Conservation (phyloP, 92 coral and sea anemone species). For the Phenganax subtilis region DNA sequence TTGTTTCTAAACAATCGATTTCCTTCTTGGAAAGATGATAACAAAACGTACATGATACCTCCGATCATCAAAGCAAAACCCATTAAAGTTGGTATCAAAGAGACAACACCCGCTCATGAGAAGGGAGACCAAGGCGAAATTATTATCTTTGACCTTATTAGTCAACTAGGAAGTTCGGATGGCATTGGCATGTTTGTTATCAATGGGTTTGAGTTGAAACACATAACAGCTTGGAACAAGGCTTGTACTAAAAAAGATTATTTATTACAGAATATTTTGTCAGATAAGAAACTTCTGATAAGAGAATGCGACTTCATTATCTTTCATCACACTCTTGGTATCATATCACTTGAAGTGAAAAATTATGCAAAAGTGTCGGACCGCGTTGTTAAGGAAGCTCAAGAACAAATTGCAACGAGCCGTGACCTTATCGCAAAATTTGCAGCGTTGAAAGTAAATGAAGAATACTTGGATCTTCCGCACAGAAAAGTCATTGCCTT, state of each 20-base stretch:
- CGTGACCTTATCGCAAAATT: neutral
- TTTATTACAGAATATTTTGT: neutral
- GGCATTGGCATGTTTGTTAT: constrained; percentile 49
- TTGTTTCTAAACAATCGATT: constrained; percentile 44
- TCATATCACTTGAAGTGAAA: constrained; percentile 46
- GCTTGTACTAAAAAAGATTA: constrained; percentile 3
- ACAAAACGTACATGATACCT: constrained; percentile 49
- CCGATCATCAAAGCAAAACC: constrained; percentile 28
- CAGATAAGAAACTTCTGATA: neutral
- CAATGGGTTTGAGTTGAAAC: constrained; percentile 36
- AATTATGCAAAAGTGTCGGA: neutral
- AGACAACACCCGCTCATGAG: constrained; percentile 26
- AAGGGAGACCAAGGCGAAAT: constrained; percentile 38
- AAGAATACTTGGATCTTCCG: constrained; percentile 5
- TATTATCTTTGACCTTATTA: constrained; percentile 37
- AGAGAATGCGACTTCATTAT: constrained; percentile 45
- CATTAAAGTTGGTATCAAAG: constrained; percentile 31
- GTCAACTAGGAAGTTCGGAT: constrained; percentile 28
- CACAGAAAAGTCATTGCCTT: constrained; percentile 36
- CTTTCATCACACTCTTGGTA: constrained; percentile 45
- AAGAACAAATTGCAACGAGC: no score
- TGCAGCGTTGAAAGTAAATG: neutral
- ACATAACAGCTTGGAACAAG: constrained; percentile 36
- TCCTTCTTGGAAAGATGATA: constrained; percentile 45
- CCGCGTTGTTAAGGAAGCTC: no score